A percentile compares a stretch with the other conserved stretches of the same genome.
Evolutionary conservation across 2,888 invertebrate species (phyloP).

Genomic region (Allacma fusca): DNA sequence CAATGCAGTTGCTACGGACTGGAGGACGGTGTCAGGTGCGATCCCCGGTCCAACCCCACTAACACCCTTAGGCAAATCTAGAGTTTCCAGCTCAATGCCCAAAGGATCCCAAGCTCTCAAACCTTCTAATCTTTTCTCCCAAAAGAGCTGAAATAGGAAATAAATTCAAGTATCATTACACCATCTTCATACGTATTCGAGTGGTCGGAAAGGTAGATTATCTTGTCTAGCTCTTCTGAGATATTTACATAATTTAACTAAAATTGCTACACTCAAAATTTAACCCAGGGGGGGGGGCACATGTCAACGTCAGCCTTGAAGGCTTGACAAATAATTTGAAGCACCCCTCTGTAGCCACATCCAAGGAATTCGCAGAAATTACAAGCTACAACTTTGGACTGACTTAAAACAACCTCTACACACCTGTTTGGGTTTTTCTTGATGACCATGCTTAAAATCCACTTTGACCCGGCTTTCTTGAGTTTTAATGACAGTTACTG

Average conservation of each 20-base stretch:
- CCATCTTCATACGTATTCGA: too few relatives aligned
- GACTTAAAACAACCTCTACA: too few relatives aligned
- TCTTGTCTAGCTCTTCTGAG: too few relatives aligned
- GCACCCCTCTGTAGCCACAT: too few relatives aligned
- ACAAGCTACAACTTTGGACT: too few relatives aligned
- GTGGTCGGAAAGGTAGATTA: too few relatives aligned
- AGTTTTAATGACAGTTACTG: constrained; percentile 93
- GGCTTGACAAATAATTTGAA: too few relatives aligned
- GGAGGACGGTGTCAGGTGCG: constrained; percentile 85
- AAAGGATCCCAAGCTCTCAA: constrained; percentile 87
- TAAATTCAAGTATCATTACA: background rate
- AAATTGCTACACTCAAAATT: too few relatives aligned
- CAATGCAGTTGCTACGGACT: constrained; percentile 94
- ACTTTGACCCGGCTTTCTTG: constrained; percentile 86
- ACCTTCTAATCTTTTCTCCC: constrained; percentile 73
- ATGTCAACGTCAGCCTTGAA: too few relatives aligned
- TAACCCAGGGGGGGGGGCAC: too few relatives aligned
- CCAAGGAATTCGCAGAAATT: too few relatives aligned
- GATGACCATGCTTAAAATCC: constrained; percentile 89
- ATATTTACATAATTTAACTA: too few relatives aligned
- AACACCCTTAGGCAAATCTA: constrained; percentile 84
- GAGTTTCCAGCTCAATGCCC: constrained; percentile 81
- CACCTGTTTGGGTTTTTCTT: constrained; percentile 92
- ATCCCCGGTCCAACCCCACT: constrained; percentile 85
- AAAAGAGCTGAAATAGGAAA: constrained; percentile 66